Evolutionary conservation across 1,140 invertebrate species (phyloP).

Genomic region (Drosophila kohkoa): DNA sequence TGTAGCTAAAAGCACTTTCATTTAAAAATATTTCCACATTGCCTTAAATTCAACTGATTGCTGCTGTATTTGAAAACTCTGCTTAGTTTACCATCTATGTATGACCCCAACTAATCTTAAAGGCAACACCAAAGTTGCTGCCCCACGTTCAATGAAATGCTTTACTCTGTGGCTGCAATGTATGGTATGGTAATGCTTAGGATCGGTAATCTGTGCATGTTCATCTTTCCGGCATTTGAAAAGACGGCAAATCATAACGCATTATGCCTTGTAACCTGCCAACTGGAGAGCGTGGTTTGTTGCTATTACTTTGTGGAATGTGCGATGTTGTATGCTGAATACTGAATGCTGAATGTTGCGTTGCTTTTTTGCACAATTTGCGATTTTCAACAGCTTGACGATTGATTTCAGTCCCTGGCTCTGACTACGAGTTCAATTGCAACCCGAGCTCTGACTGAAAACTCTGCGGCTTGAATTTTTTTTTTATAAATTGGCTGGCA

Average conservation of each 20-base stretch:
- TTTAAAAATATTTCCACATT: not conserved
- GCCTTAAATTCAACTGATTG: not conserved
- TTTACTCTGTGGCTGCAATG: not conserved
- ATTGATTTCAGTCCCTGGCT: constrained; percentile 69
- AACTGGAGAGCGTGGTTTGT: constrained; percentile 7
- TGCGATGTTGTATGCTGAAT: constrained; percentile 7
- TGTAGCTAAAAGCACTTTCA: not conserved
- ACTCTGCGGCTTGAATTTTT: constrained; percentile 45
- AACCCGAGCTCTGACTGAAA: not conserved
- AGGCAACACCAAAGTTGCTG: not conserved
- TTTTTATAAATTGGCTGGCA: constrained; percentile 66
- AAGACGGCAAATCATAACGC: constrained; percentile 74
- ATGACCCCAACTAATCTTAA: not conserved
- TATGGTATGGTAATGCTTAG: constrained; percentile 24
- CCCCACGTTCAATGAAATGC: not conserved
- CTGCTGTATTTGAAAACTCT: not conserved
- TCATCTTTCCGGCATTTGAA: constrained; percentile 76
- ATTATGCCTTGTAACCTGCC: constrained; percentile 56
- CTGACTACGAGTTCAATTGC: not conserved
- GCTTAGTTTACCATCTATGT: not conserved
- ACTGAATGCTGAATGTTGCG: constrained; percentile 44
- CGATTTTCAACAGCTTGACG: constrained; percentile 77
- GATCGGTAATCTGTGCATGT: constrained; percentile 53
- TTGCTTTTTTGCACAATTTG: constrained; percentile 74
- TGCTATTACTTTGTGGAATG: constrained; percentile 17